phyloP scores from a whole-genome alignment of 2,888 invertebrate species.

The Petrolisthes manimaculis region DNA sequence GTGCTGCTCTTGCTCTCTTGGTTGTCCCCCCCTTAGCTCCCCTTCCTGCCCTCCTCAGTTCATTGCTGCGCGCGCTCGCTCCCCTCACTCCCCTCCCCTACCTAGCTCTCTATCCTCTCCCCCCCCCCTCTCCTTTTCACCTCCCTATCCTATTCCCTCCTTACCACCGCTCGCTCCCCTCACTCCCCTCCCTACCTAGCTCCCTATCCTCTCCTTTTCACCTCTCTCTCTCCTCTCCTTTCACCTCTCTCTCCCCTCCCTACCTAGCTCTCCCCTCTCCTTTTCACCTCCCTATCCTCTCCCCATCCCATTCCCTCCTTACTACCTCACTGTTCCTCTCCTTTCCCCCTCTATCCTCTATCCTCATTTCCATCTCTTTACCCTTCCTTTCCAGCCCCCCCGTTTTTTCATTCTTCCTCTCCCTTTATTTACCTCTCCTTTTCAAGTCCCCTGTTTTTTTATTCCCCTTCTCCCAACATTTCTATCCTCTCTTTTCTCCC shows the following conservation, averaged over 20 bases:
- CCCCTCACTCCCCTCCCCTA: not conserved
- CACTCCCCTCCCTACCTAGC: not conserved
- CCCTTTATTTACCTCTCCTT: not conserved
- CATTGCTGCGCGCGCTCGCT: not conserved
- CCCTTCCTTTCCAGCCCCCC: not conserved
- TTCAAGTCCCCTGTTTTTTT: too few relatives aligned
- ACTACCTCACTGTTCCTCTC: not conserved
- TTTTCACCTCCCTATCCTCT: not conserved
- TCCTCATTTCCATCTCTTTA: not conserved
- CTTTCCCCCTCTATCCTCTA: not conserved
- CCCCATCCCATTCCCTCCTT: not conserved
- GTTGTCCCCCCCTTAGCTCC: not conserved
- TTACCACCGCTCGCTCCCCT: not conserved
- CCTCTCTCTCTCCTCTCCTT: not conserved
- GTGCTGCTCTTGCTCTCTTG: not conserved
- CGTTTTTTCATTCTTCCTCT: not conserved
- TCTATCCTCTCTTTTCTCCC: not conserved
- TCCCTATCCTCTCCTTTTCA: not conserved
- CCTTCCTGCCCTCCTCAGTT: not conserved
- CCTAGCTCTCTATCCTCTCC: not conserved
- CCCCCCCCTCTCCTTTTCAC: not conserved
- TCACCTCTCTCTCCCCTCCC: too few relatives aligned
- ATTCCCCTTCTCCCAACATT: not conserved
- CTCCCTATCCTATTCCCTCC: not conserved
- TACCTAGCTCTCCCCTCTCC: too few relatives aligned